Evolutionary conservation across 1,140 invertebrate genomes (phyloP), one percentile per base, ranked within the genome.

Genomic region (Oryctes rhinoceros): DNA sequence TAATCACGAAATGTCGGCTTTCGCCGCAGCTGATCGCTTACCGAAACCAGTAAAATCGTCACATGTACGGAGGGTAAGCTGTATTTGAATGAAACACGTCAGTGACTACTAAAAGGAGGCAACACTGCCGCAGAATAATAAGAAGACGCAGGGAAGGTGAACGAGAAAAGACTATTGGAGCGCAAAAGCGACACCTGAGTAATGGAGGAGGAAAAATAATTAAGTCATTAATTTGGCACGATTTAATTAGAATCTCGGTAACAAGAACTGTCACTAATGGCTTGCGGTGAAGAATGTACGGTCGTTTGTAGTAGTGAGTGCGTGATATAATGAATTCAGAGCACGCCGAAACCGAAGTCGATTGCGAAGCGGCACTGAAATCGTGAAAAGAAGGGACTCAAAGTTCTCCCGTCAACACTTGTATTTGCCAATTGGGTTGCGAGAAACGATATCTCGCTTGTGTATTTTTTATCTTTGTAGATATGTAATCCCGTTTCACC

Each of bases 201-300:
- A 67, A 67, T 67, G 65, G 24, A 67, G 65, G 65, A 67, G n/a
- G 65, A 67, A 67, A 67, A 67, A 67, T 67, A 67, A 67, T 67
- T 67, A 67, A 6, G 65, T 67, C 65, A 67, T 67, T 67, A 67
- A 67, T 67, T 67, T 67, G 65, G 65, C 65, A 35, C 65, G 65
- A 67, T 67, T 67, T 67, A 67, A 67, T 67, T 67, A 67, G 65
- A 67, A 67, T 67, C 65, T 67, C 65, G 65, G 65, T 67, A 67
- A 67, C 65, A 67, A 67, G 65, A 67, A 67, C 65, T 67, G 65
- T 67, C 65, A 67, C 65, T 67, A 67, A 67, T 67, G 65, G 65
- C 65, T 67, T 67, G 65, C 65, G 65, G 65, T 67, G 65, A 67
- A 67, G 65, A 67, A 67, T 67, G 4, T 67, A 18, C 13, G 65